A percentile compares a stretch with the other conserved stretches of the same genome.
Evolutionary conservation across 2,113 vertebrate species (phyloP).

Genomic region (Pelodiscus sinensis): DNA sequence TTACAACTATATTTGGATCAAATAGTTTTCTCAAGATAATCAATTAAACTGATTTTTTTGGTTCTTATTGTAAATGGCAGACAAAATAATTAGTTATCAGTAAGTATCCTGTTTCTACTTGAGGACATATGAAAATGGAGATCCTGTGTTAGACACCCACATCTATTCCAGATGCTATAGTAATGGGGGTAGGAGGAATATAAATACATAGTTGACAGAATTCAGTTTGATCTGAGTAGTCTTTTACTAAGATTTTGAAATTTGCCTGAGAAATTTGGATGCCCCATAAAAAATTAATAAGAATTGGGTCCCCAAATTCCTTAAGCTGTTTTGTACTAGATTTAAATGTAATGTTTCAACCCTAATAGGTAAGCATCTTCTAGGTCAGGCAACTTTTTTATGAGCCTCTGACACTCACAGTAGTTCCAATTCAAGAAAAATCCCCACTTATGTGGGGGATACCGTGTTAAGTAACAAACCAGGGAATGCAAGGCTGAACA

Average conservation of each 20-base stretch:
- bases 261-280: neutral
- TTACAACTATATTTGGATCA: neutral
- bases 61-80: neutral
- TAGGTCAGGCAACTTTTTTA: neutral
- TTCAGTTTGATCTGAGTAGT: neutral
- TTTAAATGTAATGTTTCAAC: neutral
- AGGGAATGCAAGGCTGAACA: neutral
- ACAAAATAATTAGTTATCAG: neutral
- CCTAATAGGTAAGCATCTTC: neutral
- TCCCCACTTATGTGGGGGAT: neutral
- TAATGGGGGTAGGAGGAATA: neutral
- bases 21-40: neutral
- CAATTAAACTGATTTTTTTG: neutral
- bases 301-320: neutral
- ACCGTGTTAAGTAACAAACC: neutral
- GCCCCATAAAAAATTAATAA: neutral
- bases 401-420: neutral
- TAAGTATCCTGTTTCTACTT: neutral
- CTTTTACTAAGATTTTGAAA: neutral
- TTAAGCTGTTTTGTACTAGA: neutral
- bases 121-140: neutral
- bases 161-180: neutral
- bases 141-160: neutral
- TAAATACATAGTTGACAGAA: neutral
- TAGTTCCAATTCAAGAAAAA: neutral